Base-by-base conservation (phyloP, 2,797 vertebrate species). In the Betta splendens region DNA sequence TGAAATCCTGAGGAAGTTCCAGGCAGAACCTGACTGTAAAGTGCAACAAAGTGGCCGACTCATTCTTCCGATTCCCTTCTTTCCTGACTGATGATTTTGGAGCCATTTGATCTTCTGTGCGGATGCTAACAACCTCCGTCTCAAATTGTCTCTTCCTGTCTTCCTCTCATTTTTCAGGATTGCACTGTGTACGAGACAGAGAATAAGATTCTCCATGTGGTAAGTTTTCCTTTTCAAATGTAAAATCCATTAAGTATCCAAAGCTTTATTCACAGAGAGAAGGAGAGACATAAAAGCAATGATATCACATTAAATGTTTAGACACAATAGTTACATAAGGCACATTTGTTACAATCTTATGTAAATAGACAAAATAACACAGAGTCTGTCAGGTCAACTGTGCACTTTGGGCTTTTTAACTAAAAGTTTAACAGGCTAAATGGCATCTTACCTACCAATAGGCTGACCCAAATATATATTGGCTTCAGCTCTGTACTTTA, bases 151-250 rank as follows among this genome's bases (percentile, higher is more conserved):
- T 46, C 21, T 39, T 29, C 61, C 21, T 77, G 21, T 53, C 17
- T 46, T 66, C 38, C 18, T 58, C 21, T 61, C 21, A 1, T 59
- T 54, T 56, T 54, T 56, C 80, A 96, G 94, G 94, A 96, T 82
- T 95, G 94, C 85, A 94, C 94, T 16, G 93, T 96, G 58, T 93
- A 93, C 51, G 95, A 97, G 90, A 96, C 94, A 51, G 96, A 98
- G 91, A 96, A 96, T 64, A 95, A 98, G 88, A 96, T 98, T 59
- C 93, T 97, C 69, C 94, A 96, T 42, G 94, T 97, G 94, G 96
- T 98, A 86, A 94, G 95, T 94, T 63, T 43, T 18, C 48, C 6
- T 39, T 52, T 48, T 49, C 2, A 42, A 45, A 32, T 26, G n/a
- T 10, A 12, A 35, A 21, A 44, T 33, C 58, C 20, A 44, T 6